These are phyloP conservation scores for Drosophila lutescens DNA, from an alignment of 2,888 invertebrate genomes.

Conservation along the genomic window DNA sequence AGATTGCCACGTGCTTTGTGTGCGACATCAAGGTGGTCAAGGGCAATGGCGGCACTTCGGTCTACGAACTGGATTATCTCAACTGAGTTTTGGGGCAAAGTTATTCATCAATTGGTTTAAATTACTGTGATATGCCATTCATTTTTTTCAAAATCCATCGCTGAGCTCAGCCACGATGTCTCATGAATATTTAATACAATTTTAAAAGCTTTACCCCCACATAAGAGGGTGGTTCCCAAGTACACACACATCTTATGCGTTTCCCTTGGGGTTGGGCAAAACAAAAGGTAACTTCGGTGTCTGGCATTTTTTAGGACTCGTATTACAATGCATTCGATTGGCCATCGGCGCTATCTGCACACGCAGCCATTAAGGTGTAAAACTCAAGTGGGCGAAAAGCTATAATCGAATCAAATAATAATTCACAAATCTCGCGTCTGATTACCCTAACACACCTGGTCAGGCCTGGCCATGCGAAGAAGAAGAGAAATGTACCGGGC, in stretches of 20 bases:
- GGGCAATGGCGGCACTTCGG: slow-evolving; percentile 19
- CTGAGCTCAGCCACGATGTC: slow-evolving; percentile 13
- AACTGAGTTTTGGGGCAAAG: slow-evolving; percentile 16
- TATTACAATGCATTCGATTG: slow-evolving; percentile 27
- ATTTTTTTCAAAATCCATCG: slow-evolving; percentile 12
- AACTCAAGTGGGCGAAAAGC: slow-evolving; percentile 29
- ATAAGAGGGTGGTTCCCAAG: slow-evolving; percentile 15
- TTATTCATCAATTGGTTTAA: slow-evolving; percentile 17
- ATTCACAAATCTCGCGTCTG: slow-evolving; percentile 36
- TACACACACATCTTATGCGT: background rate
- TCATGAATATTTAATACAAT: slow-evolving; percentile 41
- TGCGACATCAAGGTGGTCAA: slow-evolving; percentile 82
- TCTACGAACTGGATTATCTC: slow-evolving; percentile 59
- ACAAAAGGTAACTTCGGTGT: background rate
- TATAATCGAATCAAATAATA: slow-evolving; percentile 49
- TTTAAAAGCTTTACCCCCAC: slow-evolving; percentile 32
- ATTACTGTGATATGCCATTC: slow-evolving; percentile 60
- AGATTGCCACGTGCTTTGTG: slow-evolving; percentile 74
- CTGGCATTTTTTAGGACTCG: background rate
- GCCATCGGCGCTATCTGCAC: slow-evolving; percentile 30
- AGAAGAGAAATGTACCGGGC: slow-evolving; percentile 56
- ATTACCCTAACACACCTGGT: slow-evolving; percentile 61
- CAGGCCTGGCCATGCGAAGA: slow-evolving; percentile 43
- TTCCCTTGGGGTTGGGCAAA: background rate
- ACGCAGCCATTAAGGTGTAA: slow-evolving; percentile 27